Percentiles rank a stretch among this genome's conserved stretches.
These are phyloP conservation scores for Sialis lutaria DNA, from an alignment of 2,888 invertebrate species.

Conservation along the genomic window DNA sequence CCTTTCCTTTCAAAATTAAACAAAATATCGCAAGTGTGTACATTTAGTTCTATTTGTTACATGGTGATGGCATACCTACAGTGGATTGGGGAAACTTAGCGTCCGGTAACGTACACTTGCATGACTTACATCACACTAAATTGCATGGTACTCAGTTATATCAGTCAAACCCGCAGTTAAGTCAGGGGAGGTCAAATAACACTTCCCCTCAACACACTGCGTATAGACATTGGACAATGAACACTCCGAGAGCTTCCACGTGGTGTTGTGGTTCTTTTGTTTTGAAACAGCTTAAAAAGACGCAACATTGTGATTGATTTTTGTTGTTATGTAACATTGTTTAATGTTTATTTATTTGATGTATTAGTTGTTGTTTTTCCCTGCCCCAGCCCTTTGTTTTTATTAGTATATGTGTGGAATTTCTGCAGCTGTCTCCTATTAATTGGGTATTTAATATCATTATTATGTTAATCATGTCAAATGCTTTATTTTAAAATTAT, in stretches of 20 bases:
- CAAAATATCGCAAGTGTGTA: too few relatives aligned
- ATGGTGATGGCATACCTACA: constrained; percentile 24
- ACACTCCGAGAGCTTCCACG: constrained; percentile 42
- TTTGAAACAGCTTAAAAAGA: constrained; percentile 54
- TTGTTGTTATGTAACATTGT: constrained; percentile 4
- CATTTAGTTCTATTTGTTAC: constrained; percentile 6
- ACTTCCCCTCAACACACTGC: constrained; percentile 19
- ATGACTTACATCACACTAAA: constrained; percentile 28
- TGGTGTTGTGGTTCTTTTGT: constrained; percentile 71
- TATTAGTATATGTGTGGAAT: too few relatives aligned
- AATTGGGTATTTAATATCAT: too few relatives aligned
- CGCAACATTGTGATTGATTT: constrained; percentile 52
- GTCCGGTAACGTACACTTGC: constrained; percentile 53
- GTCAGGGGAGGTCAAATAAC: constrained; percentile 9
- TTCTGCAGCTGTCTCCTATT: too few relatives aligned
- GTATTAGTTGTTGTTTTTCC: too few relatives aligned
- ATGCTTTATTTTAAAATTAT: too few relatives aligned
- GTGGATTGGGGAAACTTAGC: constrained; percentile 46
- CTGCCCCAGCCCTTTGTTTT: too few relatives aligned
- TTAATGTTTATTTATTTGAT: too few relatives aligned
- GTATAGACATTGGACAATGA: constrained; percentile 1
- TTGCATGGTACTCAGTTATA: constrained; percentile 20
- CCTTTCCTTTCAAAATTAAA: too few relatives aligned
- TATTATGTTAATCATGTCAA: too few relatives aligned
- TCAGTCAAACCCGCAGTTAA: constrained; percentile 13